These are phyloP conservation scores for Lasioglossum morio DNA, from an alignment of 2,888 invertebrate species.

Conservation along the genomic window DNA sequence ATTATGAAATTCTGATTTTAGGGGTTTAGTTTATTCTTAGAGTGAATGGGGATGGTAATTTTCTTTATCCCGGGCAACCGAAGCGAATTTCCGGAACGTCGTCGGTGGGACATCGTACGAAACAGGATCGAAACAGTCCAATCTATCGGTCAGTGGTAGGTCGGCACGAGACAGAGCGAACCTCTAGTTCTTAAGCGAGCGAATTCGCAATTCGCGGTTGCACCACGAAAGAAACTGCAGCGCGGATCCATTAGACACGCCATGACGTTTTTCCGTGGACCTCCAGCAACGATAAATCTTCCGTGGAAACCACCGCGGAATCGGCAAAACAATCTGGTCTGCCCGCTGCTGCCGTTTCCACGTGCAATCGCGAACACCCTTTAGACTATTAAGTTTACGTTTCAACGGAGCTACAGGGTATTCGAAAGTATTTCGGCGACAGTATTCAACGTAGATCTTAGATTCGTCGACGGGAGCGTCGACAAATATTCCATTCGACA, in stretches of 20 bases:
- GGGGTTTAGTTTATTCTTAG: too few species aligned
- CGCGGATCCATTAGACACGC: background rate
- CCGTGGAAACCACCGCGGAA: background rate
- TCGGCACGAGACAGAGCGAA: conserved; percentile 58
- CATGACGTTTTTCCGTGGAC: background rate
- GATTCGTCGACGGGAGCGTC: background rate
- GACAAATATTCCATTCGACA: conserved; percentile 35
- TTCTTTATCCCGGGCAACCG: background rate
- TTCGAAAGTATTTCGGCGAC: conserved; percentile 39
- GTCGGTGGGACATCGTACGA: background rate
- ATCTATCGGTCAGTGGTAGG: conserved; percentile 68
- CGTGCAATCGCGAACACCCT: conserved; percentile 4
- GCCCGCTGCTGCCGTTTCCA: background rate
- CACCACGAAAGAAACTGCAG: conserved; percentile 15
- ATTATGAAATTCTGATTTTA: too few species aligned
- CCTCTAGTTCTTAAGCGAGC: conserved; percentile 40
- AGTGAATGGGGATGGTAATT: background rate
- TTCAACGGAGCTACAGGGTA: conserved; percentile 51
- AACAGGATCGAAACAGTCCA: background rate
- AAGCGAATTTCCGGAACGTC: background rate
- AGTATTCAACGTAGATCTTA: conserved; percentile 2
- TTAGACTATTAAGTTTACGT: conserved; percentile 38
- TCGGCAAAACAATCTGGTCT: background rate
- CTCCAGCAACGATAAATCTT: background rate
- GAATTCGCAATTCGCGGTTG: conserved; percentile 31